A percentile compares a stretch with the other conserved stretches of the same genome.
phyloP scores from a whole-genome alignment of 2,113 vertebrate species.

The Microtus richardsoni region DNA sequence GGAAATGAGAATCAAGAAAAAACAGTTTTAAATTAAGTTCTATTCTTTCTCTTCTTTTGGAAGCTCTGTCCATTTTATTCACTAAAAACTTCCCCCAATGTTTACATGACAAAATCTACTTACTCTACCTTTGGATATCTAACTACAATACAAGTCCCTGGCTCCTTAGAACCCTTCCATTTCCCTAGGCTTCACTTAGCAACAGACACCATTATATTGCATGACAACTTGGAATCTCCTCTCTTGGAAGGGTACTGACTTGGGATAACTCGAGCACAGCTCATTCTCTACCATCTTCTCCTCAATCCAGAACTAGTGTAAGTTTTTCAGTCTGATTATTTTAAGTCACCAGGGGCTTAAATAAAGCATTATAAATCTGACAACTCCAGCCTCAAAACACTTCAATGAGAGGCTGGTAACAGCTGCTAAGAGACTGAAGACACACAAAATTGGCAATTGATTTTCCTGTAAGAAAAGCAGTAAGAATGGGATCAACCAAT shows the following conservation, averaged over 20 bases:
- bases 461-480: neutral
- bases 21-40: conserved; percentile 11
- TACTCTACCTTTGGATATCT: neutral
- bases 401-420: conserved; percentile 12
- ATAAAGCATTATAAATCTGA: conserved; percentile 42
- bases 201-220: neutral
- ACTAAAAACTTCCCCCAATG: neutral
- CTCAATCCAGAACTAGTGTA: neutral
- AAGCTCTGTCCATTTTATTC: conserved; percentile 21
- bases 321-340: conserved; percentile 19
- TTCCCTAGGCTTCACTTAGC: conserved; percentile 16
- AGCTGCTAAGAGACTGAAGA: neutral
- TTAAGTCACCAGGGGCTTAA: conserved; percentile 13
- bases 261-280: neutral
- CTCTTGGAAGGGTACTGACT: neutral
- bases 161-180: neutral
- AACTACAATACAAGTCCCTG: neutral
- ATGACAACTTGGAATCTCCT: neutral
- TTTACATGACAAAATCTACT: conserved; percentile 47
- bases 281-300: conserved; percentile 22
- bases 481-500: neutral
- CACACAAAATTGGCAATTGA: neutral
- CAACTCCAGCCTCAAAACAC: conserved; percentile 34
- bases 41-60: neutral
- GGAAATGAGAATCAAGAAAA: neutral